phyloP scores from a whole-genome alignment of 2,113 vertebrate genomes.

The Aleadryas rufinucha region DNA sequence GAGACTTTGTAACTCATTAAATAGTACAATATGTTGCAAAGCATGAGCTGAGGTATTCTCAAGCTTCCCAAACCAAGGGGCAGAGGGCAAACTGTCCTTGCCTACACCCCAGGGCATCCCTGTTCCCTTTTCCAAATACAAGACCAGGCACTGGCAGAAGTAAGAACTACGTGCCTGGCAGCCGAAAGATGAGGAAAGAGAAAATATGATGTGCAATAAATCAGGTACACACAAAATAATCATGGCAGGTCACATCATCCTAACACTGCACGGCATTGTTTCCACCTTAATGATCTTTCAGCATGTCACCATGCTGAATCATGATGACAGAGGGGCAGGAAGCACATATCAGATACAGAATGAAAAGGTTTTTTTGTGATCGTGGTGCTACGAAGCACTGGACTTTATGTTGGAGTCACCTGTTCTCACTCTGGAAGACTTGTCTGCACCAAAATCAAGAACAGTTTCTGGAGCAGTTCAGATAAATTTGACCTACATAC shows the following conservation, averaged over 20 bases:
- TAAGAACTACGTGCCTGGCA: slow-evolving; percentile 32
- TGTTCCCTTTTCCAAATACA: neutral
- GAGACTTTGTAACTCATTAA: neutral
- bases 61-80: neutral
- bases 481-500: neutral
- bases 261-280: slow-evolving; percentile 47
- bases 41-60: neutral
- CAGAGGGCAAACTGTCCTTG: neutral
- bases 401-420: neutral
- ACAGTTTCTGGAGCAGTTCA: neutral
- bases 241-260: neutral
- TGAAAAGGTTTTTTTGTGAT: slow-evolving; percentile 39
- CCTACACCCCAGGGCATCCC: neutral
- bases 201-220: slow-evolving; percentile 46
- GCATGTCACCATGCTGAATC: slow-evolving; percentile 54
- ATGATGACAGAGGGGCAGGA: slow-evolving; percentile 51
- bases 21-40: neutral
- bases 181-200: neutral
- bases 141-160: slow-evolving; percentile 1
- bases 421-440: neutral
- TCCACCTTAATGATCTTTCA: slow-evolving; percentile 61
- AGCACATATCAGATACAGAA: slow-evolving; percentile 33
- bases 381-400: neutral
- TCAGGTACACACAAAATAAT: slow-evolving; percentile 22
- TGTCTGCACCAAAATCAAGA: neutral